Evolutionary conservation across 2,888 invertebrate species (phyloP).

Genomic region (Drosophila histrio): DNA sequence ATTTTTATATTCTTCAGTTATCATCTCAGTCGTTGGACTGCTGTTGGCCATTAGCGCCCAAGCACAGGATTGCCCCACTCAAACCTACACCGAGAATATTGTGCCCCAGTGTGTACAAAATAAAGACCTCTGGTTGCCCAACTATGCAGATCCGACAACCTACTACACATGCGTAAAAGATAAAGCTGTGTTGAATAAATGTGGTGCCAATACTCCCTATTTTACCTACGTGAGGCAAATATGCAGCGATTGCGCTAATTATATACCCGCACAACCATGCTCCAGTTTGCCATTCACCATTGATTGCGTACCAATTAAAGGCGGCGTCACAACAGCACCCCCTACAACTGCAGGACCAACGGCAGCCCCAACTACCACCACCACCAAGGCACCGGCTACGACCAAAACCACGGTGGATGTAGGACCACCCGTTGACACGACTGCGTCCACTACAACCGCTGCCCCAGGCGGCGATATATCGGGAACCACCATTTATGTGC

Average conservation of each 20-base stretch:
- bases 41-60: conserved; percentile 49
- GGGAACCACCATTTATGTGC: conserved; percentile 43
- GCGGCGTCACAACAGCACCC: background rate
- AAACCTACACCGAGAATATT: conserved; percentile 42
- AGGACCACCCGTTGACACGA: background rate
- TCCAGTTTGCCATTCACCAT: background rate
- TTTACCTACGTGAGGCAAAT: conserved; percentile 73
- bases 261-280: conserved; percentile 70
- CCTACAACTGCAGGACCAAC: background rate
- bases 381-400: background rate
- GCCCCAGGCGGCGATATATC: background rate
- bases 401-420: background rate
- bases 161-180: conserved; percentile 39
- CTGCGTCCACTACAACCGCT: background rate
- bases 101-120: conserved; percentile 29
- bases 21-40: conserved; percentile 54
- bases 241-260: conserved; percentile 59
- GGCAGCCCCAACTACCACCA: background rate
- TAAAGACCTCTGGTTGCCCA: background rate
- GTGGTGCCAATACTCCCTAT: conserved; percentile 34
- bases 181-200: conserved; percentile 52
- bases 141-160: background rate
- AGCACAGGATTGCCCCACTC: conserved; percentile 21
- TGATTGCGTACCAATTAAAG: conserved; percentile 22
- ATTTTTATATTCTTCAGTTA: conserved; percentile 41